Conservation (phyloP, 2,113 vertebrate genomes). For the Gymnorhina tibicen region DNA sequence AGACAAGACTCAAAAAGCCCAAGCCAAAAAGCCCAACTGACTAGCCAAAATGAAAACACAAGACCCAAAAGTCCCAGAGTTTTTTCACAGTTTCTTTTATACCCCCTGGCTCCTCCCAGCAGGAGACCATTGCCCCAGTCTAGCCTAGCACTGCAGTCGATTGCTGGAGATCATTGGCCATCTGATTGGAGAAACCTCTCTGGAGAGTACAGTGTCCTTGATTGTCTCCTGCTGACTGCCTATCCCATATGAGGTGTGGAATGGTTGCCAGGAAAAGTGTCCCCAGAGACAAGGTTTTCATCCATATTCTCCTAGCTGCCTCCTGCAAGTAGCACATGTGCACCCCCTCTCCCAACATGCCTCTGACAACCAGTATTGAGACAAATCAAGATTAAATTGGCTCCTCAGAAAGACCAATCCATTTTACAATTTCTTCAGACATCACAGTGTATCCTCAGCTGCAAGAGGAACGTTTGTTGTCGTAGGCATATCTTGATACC, state of each 20-base stretch:
- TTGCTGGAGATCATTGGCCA: neutral
- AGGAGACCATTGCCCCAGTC: neutral
- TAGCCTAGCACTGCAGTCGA: neutral
- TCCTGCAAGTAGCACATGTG: neutral
- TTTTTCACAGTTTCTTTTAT: neutral
- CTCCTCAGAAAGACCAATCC: neutral
- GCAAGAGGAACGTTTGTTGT: neutral
- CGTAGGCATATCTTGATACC: neutral
- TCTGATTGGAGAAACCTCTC: neutral
- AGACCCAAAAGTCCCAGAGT: neutral
- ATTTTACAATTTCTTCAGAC: neutral
- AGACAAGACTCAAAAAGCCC: neutral
- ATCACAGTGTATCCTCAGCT: neutral
- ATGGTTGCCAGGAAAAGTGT: too few relatives aligned
- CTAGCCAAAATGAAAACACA: neutral
- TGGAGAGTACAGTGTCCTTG: neutral
- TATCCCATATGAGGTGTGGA: neutral
- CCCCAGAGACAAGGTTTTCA: neutral
- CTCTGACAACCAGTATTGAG: neutral
- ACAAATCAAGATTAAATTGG: neutral
- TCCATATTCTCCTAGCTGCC: neutral
- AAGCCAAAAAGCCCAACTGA: neutral
- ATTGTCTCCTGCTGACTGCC: neutral
- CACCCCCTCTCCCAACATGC: neutral
- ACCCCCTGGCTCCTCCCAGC: neutral